Evolutionary conservation across 2,797 vertebrate species (phyloP), one percentile per base, ranked within the genome.

Genomic region (Rhodeus uyekii): DNA sequence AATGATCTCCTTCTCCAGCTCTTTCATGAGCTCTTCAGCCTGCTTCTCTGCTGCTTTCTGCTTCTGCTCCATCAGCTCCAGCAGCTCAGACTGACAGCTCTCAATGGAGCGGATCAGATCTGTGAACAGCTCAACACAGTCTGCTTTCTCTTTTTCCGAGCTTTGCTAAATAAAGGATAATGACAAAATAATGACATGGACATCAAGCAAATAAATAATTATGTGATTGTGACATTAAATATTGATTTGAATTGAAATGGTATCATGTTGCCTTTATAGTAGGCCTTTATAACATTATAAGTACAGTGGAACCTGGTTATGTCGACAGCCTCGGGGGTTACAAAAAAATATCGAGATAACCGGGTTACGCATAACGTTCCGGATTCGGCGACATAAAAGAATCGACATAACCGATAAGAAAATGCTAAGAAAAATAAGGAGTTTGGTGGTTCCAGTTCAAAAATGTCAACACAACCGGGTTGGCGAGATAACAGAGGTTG

Each of bases 11-110:
- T 60, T 24, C 65, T 44, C 5, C 38, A 80, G 36, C 50, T 71
- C 65, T 80, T 46, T 60, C n/a, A 60, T 69, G 12, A 69, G 38
- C 13, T 71, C 27, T 44, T 34, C 38, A 8, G 50, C 78, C 77
- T 39, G 14, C 0, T 13, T 13, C 5, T 67, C 63, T 67, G 16
- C 46, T 42, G 29, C 48, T 68, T 22, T 50, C 69, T 72, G 69
- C 29, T 72, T 72, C 69, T 50, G 44, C 44, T 72, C 69, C 16
- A 72, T 50, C 29, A 72, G 29, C 19, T 72, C 46, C 69, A 72
- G 19, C 29, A 72, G 69, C 69, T 72, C 69, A 50, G 69, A 50
- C 46, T 50, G 46, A 72, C 69, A 50, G 8, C 69, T 72, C 69
- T 34, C 69, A 14, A 72, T 58, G 2, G 78, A 80, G 50, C 2